A percentile compares a stretch with the other conserved stretches of the same genome.
Evolutionary conservation across 1,140 invertebrate species (phyloP).

Genomic region (Aphaenogaster rudis): DNA sequence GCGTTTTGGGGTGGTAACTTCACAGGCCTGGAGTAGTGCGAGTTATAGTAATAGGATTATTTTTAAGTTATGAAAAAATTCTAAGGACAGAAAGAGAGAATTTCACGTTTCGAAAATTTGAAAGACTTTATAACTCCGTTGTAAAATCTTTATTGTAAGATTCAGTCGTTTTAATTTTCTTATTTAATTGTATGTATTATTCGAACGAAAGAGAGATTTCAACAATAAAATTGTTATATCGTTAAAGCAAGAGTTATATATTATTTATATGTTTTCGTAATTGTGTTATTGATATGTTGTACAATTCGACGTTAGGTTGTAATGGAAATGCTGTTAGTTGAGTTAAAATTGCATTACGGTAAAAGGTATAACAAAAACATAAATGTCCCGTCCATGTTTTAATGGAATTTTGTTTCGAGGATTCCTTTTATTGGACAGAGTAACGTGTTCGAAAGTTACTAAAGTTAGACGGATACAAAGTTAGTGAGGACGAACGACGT

Average conservation of each 20-base stretch:
- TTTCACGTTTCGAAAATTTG: background rate
- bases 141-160: background rate
- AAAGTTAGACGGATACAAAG: constrained; percentile 29
- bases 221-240: background rate
- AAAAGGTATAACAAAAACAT: background rate
- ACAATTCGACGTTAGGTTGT: background rate
- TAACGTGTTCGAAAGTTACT: constrained; percentile 5
- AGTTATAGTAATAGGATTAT: background rate
- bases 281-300: background rate
- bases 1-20: too few species aligned
- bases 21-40: background rate
- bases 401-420: constrained; percentile 25
- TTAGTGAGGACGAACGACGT: constrained; percentile 22
- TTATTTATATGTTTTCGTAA: background rate
- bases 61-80: constrained; percentile 2
- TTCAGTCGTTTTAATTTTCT: background rate
- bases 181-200: background rate
- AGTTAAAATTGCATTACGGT: background rate
- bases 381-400: background rate
- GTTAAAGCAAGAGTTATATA: background rate
- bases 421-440: constrained; percentile 16
- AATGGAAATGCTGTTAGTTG: background rate
- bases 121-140: background rate
- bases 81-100: background rate
- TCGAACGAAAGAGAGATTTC: background rate